Base-by-base conservation (phyloP, 1,140 invertebrate species). In the Trichomalopsis sarcophagae region DNA sequence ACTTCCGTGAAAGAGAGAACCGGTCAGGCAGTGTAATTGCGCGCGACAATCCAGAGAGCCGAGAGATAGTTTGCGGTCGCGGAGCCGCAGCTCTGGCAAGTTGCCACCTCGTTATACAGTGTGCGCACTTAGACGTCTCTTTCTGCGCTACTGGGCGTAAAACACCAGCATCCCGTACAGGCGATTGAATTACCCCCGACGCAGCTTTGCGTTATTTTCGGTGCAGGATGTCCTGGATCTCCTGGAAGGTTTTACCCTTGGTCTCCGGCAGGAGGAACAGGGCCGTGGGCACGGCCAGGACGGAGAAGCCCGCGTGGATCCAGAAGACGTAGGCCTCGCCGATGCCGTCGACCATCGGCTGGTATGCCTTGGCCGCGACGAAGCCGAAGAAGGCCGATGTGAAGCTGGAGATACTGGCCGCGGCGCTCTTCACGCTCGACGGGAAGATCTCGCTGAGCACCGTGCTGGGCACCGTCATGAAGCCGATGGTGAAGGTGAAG, bases 401-500 rank as follows among this genome's bases (percentile, higher is more conserved):
- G 81, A 96, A 94, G 76, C 96, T 95, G 0, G 95, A 95, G 40
- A 96, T 91, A 81, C 95, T 95, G 69, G 95, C 94, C 9, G 96
- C 96, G 75, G 95, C 93, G 11, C 95, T 94, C 87, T 95, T 95
- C 17, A 95, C 95, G 86, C 95, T 95, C 2, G 95, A 94, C 2
- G 96, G 95, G 89, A 96, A 96, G 87, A 96, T 93, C 92, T 97
- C 96, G n/a, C 96, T 95, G 84, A 96, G 94, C 84, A 96, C 94
- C 30, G 96, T 94, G 90, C 96, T 94, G 2, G 96, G 96, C 69
- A 97, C 95, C 2, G 95, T 95, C 68, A 95, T 95, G 87, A 96
- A 92, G 9, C 96, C 96, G 86, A 95, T 94, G 11, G 47, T 21
- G 14, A 62, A 82, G 21, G 84, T 55, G 21, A 80, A 27, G 21